Evolutionary conservation across 2,888 invertebrate genomes (phyloP), one percentile per base, ranked within the genome.

Genomic region (Lamproptera curius): DNA sequence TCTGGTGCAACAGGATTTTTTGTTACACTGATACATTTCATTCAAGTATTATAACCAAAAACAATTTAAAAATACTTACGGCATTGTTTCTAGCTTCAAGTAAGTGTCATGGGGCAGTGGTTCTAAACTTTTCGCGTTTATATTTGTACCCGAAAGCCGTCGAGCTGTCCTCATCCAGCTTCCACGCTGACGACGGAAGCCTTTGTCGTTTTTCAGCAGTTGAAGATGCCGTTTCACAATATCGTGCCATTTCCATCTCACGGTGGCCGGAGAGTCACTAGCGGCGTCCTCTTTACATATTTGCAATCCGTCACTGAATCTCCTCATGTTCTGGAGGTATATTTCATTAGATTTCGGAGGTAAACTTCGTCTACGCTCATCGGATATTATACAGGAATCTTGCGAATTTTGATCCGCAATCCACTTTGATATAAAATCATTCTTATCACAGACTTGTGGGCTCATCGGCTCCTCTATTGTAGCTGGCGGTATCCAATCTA

Each of bases 391-490:
- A 51, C 83, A 69, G 37, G 78, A 67, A 46, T 86, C 84, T 51
- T 84, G 79, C 16, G 79, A 73, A 62, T 88, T 87, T 72, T 88
- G 88, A 63, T 88, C 88, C 33, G 85, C 86, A 67, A 88, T 86
- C 88, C 88, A 88, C 63, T 88, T 88, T 36, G 87, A 73, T 64
- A 88, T 88, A 61, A 87, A 88, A 73, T 88, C 88, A 65, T 83
- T 87, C 76, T 86, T 87, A 85, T 88, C 88, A 81, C 87, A 86
- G 80, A 80, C 83, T 63, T 81, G 82, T 65, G 77, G 71, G 70
- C 75, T 83, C 71, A 82, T 82, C 73, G 86, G 84, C 73, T 85
- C 86, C 73, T 85, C 87, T 76, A 78, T 84, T 70, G 83, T 80
- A 56, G 77, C 73, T 59, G 84, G 86, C 57, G 81, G 87, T 73